Evolutionary conservation across 2,888 invertebrate genomes (phyloP), one percentile per base, ranked within the genome.

Genomic region (Diogma glabrata): DNA sequence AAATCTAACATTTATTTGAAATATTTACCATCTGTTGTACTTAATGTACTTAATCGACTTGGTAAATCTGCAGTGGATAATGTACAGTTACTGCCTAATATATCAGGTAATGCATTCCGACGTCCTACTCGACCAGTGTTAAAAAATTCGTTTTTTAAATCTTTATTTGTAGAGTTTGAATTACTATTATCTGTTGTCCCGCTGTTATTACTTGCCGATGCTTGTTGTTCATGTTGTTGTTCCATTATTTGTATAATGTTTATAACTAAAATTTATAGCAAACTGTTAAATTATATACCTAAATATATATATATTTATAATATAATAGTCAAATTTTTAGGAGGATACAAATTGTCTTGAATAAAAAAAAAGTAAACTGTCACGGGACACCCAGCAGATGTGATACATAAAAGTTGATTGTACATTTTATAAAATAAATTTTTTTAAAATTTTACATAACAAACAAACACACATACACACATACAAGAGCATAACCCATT

Each of bases 31-130:
- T 75, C 74, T 40, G 82, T 82, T 54, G 75, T 76, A n/a, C n/a
- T n/a, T 50, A 88, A 76, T 55, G 82, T 79, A 66, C 84, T 81
- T 61, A 91, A 72, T 60, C 81, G 76, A 52, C 80, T 77, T 4
- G 90, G 84, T 60, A 92, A 74, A 65, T 87, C 87, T 8, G 85
- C 84, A 3, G 86, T 84, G 52, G 81, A 78, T 55, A 83, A 77
- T 57, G 79, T 75, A 26, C 82, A 80, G 60, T 84, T 82, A 61
- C 81, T 80, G 49, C 85, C 82, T 60, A 82, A 72, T 59, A 91
- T 88, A 66, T 91, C 87, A 2, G 89, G 85, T 74, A 93, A 74
- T 47, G 92, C 92, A 72, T 93, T 93, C 57, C 92, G 73, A 51
- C 92, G 76, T 16, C 92, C 92, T 26, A 90, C 89, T 56, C 92